Conservation (phyloP, 53 echinoderm and acorn worm genomes). For the Crossaster papposus region DNA sequence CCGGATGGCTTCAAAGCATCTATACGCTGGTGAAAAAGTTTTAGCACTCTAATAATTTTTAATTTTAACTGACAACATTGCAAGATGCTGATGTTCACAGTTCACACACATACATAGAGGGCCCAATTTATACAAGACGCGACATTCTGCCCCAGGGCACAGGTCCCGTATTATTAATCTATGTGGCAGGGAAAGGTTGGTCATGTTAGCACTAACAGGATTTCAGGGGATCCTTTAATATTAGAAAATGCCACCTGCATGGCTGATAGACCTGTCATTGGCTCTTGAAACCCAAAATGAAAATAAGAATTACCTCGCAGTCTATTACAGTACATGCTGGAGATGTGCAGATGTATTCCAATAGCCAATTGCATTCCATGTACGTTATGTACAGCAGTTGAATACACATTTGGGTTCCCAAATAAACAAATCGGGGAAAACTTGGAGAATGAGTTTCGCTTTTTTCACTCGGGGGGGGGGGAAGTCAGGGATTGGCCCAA, state of each 20-base stretch:
- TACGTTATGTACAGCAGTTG: background rate
- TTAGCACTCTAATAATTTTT: too few species aligned
- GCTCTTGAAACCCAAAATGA: background rate
- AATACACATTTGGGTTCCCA: too few species aligned
- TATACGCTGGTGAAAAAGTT: too few species aligned
- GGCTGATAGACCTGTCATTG: background rate
- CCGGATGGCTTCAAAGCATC: too few species aligned
- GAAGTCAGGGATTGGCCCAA: too few species aligned
- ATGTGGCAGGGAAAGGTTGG: background rate
- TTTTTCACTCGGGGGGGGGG: too few species aligned
- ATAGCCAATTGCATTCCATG: background rate
- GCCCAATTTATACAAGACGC: background rate
- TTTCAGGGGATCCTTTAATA: background rate
- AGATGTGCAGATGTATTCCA: background rate
- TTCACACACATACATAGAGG: too few species aligned
- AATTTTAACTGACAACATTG: background rate
- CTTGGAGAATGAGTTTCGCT: too few species aligned
- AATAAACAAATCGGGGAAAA: too few species aligned
- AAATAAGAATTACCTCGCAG: background rate
- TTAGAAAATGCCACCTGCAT: slow-evolving; percentile 22
- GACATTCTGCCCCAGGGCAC: background rate
- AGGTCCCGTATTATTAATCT: background rate
- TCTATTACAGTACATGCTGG: background rate
- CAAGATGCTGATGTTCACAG: background rate
- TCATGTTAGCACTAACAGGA: background rate